These are phyloP conservation scores for Limenitis camilla DNA, from an alignment of 2,888 invertebrate species.

Conservation along the genomic window DNA sequence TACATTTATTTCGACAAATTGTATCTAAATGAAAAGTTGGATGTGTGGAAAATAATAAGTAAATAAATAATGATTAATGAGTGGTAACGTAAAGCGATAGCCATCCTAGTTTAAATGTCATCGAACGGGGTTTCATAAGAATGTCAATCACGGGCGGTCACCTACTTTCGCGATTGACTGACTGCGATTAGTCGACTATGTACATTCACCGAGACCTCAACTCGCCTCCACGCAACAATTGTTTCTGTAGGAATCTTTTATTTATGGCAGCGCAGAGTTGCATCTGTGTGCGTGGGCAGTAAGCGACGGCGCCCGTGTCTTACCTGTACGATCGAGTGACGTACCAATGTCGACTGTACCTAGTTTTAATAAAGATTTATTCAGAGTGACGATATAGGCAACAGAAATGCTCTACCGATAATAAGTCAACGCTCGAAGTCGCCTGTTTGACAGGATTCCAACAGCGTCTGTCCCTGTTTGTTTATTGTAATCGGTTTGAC, in stretches of 20 bases:
- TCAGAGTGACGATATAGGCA: conserved; percentile 30
- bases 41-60: not conserved
- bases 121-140: conserved; percentile 71
- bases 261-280: conserved; percentile 64
- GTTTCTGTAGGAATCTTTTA: conserved; percentile 75
- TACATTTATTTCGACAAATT: not conserved
- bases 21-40: not conserved
- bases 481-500: conserved; percentile 75
- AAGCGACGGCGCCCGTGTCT: conserved; percentile 65
- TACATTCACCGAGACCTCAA: conserved; percentile 69
- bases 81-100: conserved; percentile 36
- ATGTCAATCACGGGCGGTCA: conserved; percentile 73
- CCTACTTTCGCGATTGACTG: conserved; percentile 73
- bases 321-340: conserved; percentile 50
- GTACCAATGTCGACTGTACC: conserved; percentile 33
- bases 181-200: conserved; percentile 63
- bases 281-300: conserved; percentile 58
- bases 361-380: conserved; percentile 29
- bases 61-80: not conserved
- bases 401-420: conserved; percentile 72
- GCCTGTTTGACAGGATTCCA: conserved; percentile 76
- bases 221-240: conserved; percentile 74
- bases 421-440: conserved; percentile 75
- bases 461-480: conserved; percentile 75
- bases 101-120: conserved; percentile 69